Percentiles rank a stretch among this genome's conserved stretches.
phyloP scores from a whole-genome alignment of 2,797 vertebrate species.

The Trichosurus vulpecula region DNA sequence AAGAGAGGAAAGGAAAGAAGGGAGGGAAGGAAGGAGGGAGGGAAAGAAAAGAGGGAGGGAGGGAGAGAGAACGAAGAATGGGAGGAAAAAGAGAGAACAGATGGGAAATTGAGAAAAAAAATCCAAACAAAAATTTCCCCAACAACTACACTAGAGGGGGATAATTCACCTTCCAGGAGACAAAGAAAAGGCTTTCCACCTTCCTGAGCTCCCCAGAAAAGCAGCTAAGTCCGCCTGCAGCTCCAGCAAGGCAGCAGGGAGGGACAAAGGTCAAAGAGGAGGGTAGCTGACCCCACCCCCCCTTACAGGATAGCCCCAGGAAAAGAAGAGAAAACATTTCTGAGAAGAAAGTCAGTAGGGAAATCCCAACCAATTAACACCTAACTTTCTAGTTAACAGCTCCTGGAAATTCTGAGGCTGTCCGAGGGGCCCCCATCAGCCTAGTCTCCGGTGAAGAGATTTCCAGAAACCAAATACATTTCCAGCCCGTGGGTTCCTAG shows the following conservation, averaged over 20 bases:
- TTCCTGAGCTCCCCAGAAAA: background rate
- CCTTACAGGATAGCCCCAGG: background rate
- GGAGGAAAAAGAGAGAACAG: background rate
- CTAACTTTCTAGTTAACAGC: background rate
- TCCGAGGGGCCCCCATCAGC: background rate
- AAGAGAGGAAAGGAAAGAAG: background rate
- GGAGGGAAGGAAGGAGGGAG: background rate
- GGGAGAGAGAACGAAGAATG: background rate
- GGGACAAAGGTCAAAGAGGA: background rate
- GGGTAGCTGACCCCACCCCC: background rate
- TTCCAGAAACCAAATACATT: background rate
- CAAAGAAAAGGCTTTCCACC: background rate
- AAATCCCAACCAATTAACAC: constrained; percentile 1
- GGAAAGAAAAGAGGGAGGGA: background rate
- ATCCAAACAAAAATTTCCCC: background rate
- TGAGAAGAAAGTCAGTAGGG: background rate
- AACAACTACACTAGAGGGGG: background rate
- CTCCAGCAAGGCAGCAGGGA: background rate
- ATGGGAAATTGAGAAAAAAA: background rate
- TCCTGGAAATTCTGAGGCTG: background rate
- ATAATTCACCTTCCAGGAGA: background rate
- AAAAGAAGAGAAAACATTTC: background rate
- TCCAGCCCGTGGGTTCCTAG: background rate
- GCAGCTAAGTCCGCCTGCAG: background rate
- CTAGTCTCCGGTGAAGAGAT: background rate